A percentile compares a stretch with the other conserved stretches of the same genome.
Conservation (phyloP, 1,140 invertebrate species). For the Zaprionus capensis region DNA sequence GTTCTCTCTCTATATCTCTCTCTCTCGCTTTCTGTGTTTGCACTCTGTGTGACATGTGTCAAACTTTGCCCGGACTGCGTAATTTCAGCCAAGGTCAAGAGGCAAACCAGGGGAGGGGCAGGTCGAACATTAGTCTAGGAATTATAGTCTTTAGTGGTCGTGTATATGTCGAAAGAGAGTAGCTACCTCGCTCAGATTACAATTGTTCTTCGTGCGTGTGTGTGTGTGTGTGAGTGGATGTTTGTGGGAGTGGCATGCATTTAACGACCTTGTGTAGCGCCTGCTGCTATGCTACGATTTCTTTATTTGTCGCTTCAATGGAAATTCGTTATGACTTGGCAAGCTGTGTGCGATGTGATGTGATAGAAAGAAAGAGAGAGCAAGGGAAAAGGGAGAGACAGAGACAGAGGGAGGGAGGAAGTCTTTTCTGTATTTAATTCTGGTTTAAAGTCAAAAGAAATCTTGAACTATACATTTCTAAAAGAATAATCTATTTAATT, state of each 20-base stretch:
- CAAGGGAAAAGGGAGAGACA: too few relatives aligned
- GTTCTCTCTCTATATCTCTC: neutral
- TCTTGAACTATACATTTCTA: neutral
- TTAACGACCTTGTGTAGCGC: slow-evolving; percentile 64
- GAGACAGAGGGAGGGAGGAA: too few relatives aligned
- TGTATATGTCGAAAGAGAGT: slow-evolving; percentile 34
- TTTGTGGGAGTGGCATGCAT: slow-evolving; percentile 48
- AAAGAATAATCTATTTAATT: neutral
- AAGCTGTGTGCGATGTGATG: slow-evolving; percentile 1
- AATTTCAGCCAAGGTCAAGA: slow-evolving; percentile 50
- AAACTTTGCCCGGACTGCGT: slow-evolving; percentile 57
- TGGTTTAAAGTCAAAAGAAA: neutral
- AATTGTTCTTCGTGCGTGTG: neutral
- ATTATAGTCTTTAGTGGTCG: slow-evolving; percentile 55
- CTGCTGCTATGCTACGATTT: slow-evolving; percentile 48
- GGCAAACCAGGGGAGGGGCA: neutral
- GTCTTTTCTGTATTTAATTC: neutral
- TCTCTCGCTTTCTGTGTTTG: neutral
- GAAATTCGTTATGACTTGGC: neutral
- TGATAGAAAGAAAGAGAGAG: neutral
- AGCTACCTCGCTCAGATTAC: neutral
- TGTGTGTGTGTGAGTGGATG: slow-evolving; percentile 6
- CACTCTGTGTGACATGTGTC: slow-evolving; percentile 67
- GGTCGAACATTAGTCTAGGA: slow-evolving; percentile 61
- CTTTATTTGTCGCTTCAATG: slow-evolving; percentile 15